Conservation (phyloP, 2,797 vertebrate genomes). For the Trematomus bernacchii region DNA sequence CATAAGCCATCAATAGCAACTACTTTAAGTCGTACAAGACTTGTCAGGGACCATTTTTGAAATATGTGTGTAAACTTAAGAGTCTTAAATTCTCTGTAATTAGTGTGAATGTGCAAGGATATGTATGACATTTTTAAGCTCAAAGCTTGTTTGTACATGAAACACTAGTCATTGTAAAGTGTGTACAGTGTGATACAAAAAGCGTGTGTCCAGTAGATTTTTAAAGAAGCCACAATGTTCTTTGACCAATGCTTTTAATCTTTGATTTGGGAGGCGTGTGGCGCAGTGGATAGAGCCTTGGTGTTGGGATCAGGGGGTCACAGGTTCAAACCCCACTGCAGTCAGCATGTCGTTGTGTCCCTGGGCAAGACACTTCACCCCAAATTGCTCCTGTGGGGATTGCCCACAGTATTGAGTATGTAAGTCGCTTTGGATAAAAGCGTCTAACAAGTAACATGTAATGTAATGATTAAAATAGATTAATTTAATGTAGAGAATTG, state of each 20-base stretch:
- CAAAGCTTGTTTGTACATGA: conserved; percentile 5
- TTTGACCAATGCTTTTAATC: conserved; percentile 24
- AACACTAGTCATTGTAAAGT: background rate
- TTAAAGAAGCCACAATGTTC: conserved; percentile 6
- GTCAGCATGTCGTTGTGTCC: too few relatives aligned
- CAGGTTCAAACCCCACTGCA: too few relatives aligned
- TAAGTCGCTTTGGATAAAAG: too few relatives aligned
- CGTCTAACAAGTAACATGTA: too few relatives aligned
- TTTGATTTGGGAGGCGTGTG: too few relatives aligned
- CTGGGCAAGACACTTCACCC: too few relatives aligned
- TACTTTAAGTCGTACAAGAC: background rate
- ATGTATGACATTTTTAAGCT: background rate
- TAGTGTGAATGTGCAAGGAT: background rate
- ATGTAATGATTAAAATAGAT: too few relatives aligned
- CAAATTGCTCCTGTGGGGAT: too few relatives aligned
- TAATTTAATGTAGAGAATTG: background rate
- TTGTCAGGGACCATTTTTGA: background rate
- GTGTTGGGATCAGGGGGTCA: too few relatives aligned
- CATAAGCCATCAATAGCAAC: background rate
- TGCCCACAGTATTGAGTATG: too few relatives aligned
- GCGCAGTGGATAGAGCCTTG: too few relatives aligned
- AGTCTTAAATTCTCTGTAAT: background rate
- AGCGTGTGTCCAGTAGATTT: background rate
- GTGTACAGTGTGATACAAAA: background rate
- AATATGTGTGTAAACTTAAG: background rate